phyloP scores from a whole-genome alignment of 2,113 vertebrate genomes.

The Hippocampus guttulatus region DNA sequence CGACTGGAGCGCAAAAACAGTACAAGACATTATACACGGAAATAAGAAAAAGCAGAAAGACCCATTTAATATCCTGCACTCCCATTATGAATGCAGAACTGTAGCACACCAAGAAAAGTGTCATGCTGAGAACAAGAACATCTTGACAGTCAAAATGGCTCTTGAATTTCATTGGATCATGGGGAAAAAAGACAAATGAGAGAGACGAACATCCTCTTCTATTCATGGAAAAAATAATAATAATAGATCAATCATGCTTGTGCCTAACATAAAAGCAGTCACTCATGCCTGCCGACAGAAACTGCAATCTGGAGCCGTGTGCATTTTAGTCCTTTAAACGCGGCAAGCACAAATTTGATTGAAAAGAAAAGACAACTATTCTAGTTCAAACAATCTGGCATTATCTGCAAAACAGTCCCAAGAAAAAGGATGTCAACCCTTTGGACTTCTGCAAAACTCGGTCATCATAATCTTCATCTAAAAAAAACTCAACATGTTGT shows the following conservation, averaged over 20 bases:
- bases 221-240: conserved; percentile 25
- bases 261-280: conserved; percentile 44
- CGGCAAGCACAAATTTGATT: conserved; percentile 72
- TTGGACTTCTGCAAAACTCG: too few relatives aligned
- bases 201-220: neutral
- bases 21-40: too few relatives aligned
- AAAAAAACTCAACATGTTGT: too few relatives aligned
- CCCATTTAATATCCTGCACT: neutral
- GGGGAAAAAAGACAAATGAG: too few relatives aligned
- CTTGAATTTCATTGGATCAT: too few relatives aligned
- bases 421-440: too few relatives aligned
- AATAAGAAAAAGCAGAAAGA: too few relatives aligned
- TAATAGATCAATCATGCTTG: conserved; percentile 2
- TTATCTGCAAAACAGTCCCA: too few relatives aligned
- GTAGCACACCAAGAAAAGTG: neutral
- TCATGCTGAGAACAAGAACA: neutral
- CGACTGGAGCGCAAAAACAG: too few relatives aligned
- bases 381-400: too few relatives aligned
- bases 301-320: conserved; percentile 5
- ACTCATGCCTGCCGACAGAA: conserved; percentile 37
- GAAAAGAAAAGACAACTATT: too few relatives aligned
- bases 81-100: neutral
- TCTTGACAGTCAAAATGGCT: neutral
- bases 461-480: too few relatives aligned
- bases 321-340: conserved; percentile 51